Base-by-base conservation (phyloP, 2,797 vertebrate species). In the Aselliscus stoliczkanus region DNA sequence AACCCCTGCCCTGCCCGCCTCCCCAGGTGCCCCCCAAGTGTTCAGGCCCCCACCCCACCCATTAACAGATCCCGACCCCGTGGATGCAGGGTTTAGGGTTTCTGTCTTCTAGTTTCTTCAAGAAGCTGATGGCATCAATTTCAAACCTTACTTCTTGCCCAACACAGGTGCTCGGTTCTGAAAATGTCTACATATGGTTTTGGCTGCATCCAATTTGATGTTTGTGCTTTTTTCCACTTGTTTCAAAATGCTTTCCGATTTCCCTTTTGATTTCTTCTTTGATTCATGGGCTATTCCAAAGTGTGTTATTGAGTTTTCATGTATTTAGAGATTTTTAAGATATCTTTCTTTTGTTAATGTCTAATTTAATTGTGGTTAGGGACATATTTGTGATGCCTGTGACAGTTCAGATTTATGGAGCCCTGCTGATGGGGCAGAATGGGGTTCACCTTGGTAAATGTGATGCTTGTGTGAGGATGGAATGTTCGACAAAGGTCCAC, bases 1-100 rank as follows among this genome's bases (percentile, higher is more conserved):
- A 8, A 23, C 31, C 44, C 52, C 9, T 2, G 60, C 23, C 39
- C 52, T 39, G 20, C 11, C 9, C 17, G 85, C 0, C 56, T 1
- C 34, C 42, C 17, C 17, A 1, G 17, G 0, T 1, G 0, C 11
- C 47, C 10, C 8, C 73, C 20, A 4, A 50, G 34, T 17, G 42
- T n/a, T 39, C 12, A 31, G 62, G 50, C 50, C 50, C 50, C 29
- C 47, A 5, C 18, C 9, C 5, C 50, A 2, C 11, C 21, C 37
- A 15, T 4, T 25, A n/a, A 27, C 47, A 77, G 23, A 54, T 20
- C 37, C 88, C 6, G 17, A 20, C 37, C 37, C 23, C 39, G 8
- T 0, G 0, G 39, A 3, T 13, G 25, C 31, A 37, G 47, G n/a
- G 34, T 21, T 15, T 39, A 15, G 17, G 4, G 13, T 39, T n/a